A percentile compares a stretch with the other conserved stretches of the same genome.
Evolutionary conservation across 2,888 invertebrate genomes (phyloP).

Genomic region (Drosophila greeni): DNA sequence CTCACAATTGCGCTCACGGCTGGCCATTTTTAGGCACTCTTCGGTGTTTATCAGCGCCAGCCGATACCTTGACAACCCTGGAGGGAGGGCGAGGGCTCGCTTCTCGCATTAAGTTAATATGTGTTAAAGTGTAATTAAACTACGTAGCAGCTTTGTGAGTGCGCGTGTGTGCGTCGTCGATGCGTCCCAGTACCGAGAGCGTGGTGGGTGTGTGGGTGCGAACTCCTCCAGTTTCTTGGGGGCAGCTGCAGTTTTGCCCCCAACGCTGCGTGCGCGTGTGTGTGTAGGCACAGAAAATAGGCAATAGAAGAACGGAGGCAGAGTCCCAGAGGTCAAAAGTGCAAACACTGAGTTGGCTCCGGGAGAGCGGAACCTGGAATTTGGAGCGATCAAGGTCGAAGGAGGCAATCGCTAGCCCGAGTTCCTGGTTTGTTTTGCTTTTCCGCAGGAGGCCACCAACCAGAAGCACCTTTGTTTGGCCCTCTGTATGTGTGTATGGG

Average conservation of each 20-base stretch:
- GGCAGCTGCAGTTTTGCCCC: constrained; percentile 24
- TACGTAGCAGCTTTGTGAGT: constrained; percentile 27
- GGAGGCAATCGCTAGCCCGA: constrained; percentile 22
- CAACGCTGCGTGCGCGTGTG: constrained; percentile 7
- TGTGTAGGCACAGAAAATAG: constrained; percentile 11
- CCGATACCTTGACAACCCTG: constrained; percentile 19
- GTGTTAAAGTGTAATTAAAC: constrained; percentile 47
- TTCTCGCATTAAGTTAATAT: constrained; percentile 46
- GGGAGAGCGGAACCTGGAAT: constrained; percentile 6
- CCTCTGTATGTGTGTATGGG: neutral
- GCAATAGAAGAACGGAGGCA: constrained; percentile 21
- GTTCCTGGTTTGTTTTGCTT: constrained; percentile 7
- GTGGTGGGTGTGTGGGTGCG: constrained; percentile 12
- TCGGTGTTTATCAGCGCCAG: constrained; percentile 14
- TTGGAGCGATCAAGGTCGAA: constrained; percentile 13
- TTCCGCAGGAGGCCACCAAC: neutral
- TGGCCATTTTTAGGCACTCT: neutral
- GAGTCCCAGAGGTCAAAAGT: constrained; percentile 65
- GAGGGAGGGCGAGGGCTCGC: constrained; percentile 30
- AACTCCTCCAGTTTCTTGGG: constrained; percentile 1
- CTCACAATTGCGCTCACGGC: neutral
- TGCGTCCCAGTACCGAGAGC: constrained; percentile 4
- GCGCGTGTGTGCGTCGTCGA: constrained; percentile 22
- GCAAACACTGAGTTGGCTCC: constrained; percentile 26
- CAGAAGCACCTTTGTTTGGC: constrained; percentile 1